Evolutionary conservation across 2,113 vertebrate genomes (phyloP).

Genomic region (Leptosomus discolor): DNA sequence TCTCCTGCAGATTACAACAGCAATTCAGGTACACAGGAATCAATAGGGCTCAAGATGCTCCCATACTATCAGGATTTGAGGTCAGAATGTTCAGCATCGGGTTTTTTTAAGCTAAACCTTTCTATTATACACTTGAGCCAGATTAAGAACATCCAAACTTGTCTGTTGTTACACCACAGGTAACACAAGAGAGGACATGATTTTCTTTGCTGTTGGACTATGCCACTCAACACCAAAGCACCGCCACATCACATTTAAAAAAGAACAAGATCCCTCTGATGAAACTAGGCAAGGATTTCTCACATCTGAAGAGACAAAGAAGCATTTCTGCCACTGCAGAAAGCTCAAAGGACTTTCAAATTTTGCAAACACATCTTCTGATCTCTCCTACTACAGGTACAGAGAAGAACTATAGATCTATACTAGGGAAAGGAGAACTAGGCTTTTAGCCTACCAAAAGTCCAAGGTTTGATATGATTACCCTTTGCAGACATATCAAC

Average conservation of each 20-base stretch:
- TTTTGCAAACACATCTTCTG: neutral
- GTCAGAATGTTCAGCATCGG: neutral
- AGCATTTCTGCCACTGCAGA: neutral
- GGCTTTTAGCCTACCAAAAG: neutral
- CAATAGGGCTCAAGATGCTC: neutral
- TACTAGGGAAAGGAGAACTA: neutral
- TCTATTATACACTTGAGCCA: neutral
- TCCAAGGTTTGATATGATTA: neutral
- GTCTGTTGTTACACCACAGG: rapidly evolving
- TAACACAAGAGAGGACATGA: neutral
- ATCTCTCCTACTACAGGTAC: neutral
- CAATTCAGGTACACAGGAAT: neutral
- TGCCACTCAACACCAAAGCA: neutral
- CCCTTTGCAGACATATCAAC: neutral
- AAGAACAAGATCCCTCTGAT: neutral
- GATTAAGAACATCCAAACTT: neutral
- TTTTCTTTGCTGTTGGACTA: neutral
- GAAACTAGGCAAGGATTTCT: neutral
- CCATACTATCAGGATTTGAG: neutral
- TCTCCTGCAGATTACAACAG: neutral
- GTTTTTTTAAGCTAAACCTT: neutral
- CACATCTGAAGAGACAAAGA: neutral
- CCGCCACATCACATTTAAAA: rapidly evolving
- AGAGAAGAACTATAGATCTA: neutral
- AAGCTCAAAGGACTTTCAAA: neutral